These are phyloP conservation scores for Acomys russatus DNA, from an alignment of 2,797 vertebrate species.

Conservation along the genomic window DNA sequence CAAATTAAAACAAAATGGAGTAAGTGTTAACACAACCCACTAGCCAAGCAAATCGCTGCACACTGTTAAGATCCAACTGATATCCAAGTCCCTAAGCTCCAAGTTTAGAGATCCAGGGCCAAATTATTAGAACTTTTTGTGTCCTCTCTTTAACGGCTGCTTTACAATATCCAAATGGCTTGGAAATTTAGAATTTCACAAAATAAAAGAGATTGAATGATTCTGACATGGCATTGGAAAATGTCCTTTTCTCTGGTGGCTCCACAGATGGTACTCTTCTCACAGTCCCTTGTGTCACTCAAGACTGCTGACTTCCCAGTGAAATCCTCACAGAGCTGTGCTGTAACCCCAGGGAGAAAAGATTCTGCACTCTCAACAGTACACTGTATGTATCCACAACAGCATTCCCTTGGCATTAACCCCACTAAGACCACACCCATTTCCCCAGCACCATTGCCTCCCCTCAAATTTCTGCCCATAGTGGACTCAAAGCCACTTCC, in stretches of 20 bases:
- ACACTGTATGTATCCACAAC: neutral
- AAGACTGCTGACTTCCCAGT: neutral
- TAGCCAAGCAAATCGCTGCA: neutral
- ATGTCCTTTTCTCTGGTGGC: too few species aligned
- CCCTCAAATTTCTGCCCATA: neutral
- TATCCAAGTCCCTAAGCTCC: neutral
- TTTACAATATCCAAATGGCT: constrained; percentile 12
- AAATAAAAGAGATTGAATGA: neutral
- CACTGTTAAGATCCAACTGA: neutral
- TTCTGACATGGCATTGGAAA: neutral
- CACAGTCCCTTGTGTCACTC: fast-evolving
- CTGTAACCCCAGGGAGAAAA: neutral
- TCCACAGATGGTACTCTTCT: too few species aligned
- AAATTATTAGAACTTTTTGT: neutral
- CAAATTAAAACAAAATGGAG: constrained; percentile 41
- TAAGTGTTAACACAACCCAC: neutral
- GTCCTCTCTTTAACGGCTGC: neutral
- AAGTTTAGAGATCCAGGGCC: neutral
- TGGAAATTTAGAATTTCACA: neutral
- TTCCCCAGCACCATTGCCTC: neutral
- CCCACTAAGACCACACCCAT: neutral
- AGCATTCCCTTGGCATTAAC: neutral
- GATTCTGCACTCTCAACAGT: too few species aligned
- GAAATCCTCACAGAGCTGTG: neutral
- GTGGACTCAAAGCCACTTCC: neutral